Conservation (phyloP, 2,797 vertebrate genomes). For the Urocyon cinereoargenteus region DNA sequence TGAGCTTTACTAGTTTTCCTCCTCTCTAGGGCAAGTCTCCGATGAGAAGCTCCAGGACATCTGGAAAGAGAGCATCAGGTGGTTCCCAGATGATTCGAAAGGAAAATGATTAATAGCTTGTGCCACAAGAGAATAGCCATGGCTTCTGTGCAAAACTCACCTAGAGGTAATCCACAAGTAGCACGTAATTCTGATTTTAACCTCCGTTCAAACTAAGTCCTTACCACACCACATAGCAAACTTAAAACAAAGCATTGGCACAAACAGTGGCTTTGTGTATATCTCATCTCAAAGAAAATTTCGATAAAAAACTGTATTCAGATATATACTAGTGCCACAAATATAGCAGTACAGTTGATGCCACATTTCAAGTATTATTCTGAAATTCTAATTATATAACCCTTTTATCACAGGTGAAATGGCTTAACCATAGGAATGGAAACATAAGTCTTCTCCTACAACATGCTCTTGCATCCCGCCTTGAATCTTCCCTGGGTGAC, state of each 20-base stretch:
- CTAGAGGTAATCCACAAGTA: not conserved
- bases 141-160: not conserved
- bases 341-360: not conserved
- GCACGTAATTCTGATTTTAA: not conserved
- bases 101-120: not conserved
- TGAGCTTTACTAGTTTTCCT: conserved; percentile 89
- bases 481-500: not conserved
- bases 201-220: not conserved
- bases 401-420: not conserved
- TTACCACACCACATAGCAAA: not conserved
- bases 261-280: not conserved
- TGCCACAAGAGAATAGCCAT: not conserved
- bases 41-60: conserved; percentile 95
- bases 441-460: not conserved
- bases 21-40: conserved; percentile 91
- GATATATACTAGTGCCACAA: not conserved
- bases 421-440: not conserved
- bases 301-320: not conserved
- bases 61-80: conserved; percentile 86
- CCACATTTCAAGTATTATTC: not conserved
- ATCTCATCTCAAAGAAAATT: not conserved
- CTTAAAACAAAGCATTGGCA: not conserved
- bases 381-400: not conserved
- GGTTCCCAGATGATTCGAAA: conserved; percentile 28
- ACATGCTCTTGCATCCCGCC: accelerated